Evolutionary conservation across 1,140 invertebrate species (phyloP).

Genomic region (Drosophila neocordata): DNA sequence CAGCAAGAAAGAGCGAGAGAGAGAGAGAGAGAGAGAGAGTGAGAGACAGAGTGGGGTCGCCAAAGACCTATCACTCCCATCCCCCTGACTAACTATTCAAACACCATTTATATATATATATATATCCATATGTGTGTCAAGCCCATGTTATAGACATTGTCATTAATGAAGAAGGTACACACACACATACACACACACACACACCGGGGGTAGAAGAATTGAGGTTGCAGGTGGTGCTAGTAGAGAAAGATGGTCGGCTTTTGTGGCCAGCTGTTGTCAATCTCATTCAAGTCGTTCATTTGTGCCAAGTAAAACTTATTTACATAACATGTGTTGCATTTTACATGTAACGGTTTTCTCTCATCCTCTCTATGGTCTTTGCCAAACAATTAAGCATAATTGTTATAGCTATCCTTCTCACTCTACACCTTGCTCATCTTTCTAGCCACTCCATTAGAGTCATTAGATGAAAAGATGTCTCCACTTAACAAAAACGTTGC

Average conservation of each 20-base stretch:
- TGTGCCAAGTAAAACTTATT: conserved; percentile 39
- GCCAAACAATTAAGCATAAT: conserved; percentile 51
- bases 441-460: no score
- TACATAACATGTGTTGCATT: conserved; percentile 63
- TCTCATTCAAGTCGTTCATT: conserved; percentile 16
- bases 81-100: not conserved
- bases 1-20: not conserved
- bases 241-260: conserved; percentile 18
- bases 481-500: no score
- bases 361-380: conserved; percentile 9
- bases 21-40: not conserved
- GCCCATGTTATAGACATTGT: conserved; percentile 43
- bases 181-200: not conserved
- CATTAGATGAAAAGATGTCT: no score
- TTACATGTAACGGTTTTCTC: conserved; percentile 37
- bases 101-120: not conserved
- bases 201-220: not conserved
- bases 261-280: conserved; percentile 50
- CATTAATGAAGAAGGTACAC: conserved; percentile 27
- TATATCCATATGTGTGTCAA: conserved; percentile 43
- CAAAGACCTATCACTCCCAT: conserved; percentile 13
- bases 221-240: conserved; percentile 6
- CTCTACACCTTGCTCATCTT: not conserved
- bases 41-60: no score
- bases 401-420: not conserved